phyloP scores from a whole-genome alignment of 2,888 invertebrate species.

The Caenorhabditis sulstoni region DNA sequence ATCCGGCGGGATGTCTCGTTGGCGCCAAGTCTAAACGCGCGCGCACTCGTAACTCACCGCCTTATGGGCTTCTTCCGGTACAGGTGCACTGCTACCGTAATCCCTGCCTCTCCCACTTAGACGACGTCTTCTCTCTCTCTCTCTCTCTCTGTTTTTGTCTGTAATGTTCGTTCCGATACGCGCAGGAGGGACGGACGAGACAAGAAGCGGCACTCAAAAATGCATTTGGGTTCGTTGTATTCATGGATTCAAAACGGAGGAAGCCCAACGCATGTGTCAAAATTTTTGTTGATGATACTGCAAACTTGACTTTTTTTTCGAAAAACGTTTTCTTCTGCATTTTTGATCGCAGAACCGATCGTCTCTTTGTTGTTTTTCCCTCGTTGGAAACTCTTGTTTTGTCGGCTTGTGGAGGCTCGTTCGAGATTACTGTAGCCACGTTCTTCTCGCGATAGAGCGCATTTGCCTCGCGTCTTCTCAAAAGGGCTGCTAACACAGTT shows the following conservation, averaged over 20 bases:
- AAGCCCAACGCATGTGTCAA: conserved; percentile 51
- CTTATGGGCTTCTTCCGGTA: conserved; percentile 44
- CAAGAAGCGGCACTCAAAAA: conserved; percentile 46
- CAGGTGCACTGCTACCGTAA: conserved; percentile 45
- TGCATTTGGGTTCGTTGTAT: conserved; percentile 38
- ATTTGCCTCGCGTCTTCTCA: no score
- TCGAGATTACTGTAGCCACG: conserved; percentile 17
- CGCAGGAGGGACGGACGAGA: no score
- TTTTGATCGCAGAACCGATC: conserved; percentile 24
- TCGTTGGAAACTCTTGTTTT: background rate
- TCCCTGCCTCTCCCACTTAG: conserved; percentile 4
- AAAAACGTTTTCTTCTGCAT: conserved; percentile 47
- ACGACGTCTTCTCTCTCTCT: background rate
- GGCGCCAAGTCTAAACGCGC: conserved; percentile 48
- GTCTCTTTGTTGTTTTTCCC: background rate
- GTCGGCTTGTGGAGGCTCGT: background rate
- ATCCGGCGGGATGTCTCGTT: conserved; percentile 8
- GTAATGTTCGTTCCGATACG: no score
- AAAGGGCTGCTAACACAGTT: no score
- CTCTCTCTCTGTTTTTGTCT: background rate
- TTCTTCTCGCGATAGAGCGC: background rate
- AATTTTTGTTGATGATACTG: conserved; percentile 47
- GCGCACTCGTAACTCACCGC: conserved; percentile 33
- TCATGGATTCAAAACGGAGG: conserved; percentile 45
- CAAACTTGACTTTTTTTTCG: conserved; percentile 41